phyloP scores from a whole-genome alignment of 2,888 invertebrate species.

The Seira sanloemensis region DNA sequence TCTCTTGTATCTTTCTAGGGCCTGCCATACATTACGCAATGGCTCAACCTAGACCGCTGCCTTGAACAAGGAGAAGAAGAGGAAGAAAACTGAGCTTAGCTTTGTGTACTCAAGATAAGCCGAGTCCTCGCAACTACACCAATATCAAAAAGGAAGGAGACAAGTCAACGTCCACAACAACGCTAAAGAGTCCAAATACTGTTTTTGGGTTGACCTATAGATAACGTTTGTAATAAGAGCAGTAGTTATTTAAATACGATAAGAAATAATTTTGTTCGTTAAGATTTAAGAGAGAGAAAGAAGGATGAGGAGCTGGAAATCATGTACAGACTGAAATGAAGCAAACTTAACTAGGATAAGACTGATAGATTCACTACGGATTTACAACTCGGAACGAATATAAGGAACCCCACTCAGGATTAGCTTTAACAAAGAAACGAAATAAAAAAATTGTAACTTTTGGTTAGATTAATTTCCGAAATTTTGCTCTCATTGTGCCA shows the following conservation, averaged over 20 bases:
- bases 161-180: background rate
- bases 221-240: too few species aligned
- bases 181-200: background rate
- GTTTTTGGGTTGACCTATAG: background rate
- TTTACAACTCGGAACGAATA: conserved; percentile 59
- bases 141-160: too few species aligned
- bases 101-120: conserved; percentile 37
- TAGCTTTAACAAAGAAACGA: conserved; percentile 24
- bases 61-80: conserved; percentile 22
- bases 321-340: conserved; percentile 61
- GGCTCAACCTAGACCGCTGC: conserved; percentile 28
- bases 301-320: conserved; percentile 54
- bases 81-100: conserved; percentile 48
- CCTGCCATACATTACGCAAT: conserved; percentile 63
- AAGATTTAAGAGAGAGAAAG: too few species aligned
- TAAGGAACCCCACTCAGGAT: conserved; percentile 58
- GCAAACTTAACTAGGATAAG: conserved; percentile 56
- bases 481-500: conserved; percentile 53
- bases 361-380: conserved; percentile 58
- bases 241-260: too few species aligned
- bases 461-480: conserved; percentile 4
- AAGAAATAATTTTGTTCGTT: too few species aligned
- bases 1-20: conserved; percentile 50
- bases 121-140: conserved; percentile 26
- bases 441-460: conserved; percentile 19